Base-by-base conservation (phyloP, 2,888 invertebrate genomes). In the Parochlus steinenii region DNA sequence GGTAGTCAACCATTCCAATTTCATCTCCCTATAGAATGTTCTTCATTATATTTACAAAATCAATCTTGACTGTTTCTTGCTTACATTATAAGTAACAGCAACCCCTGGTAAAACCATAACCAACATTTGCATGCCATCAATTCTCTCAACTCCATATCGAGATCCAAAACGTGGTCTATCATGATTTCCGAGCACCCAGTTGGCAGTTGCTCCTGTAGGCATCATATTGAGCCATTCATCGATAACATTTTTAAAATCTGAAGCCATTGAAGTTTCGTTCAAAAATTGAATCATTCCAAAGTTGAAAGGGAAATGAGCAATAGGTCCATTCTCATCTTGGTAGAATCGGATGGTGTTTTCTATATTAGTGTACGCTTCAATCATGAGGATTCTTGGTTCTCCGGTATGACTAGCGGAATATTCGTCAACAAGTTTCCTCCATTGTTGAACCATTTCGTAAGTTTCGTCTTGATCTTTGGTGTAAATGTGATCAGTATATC, bases 101-200 rank as follows among this genome's bases (percentile, higher is more conserved):
- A 86, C 70, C 23, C 92, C 92, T 3, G 87, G 89, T 35, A 92
- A 60, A 12, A 87, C 64, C 50, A 85, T 62, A 12, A 74, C 61
- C 35, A 93, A 53, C 77, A 89, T 83, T 50, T 85, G 80, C 49
- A 87, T 66, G n/a, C 75, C 78, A 54, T 87, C 85, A 1, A 75
- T 70, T 45, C 76, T 62, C 37, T 69, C 64, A 4, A 57, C 55
- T 3, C 75, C 77, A 41, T 70, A 74, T 43, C 83, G 66, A 1
- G 75, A 67, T 1, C 74, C 75, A 11, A 73, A 67, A 44, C 85
- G 65, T 25, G 56, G 63, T 30, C 74, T 69, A 50, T 85, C 83
- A 44, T 85, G 83, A 52, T 85, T 85, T 31, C 83, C 83, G 11
- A 34, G 27, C 33, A 77, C 74, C 77, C 77, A 77, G 46, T 77